Evolutionary conservation across 1,140 invertebrate species (phyloP).

Genomic region (roundworm (Caenorhabditis elegans)): WBcel235 BX284602.5:3420001-3420500

Average conservation of each 20-base stretch:
- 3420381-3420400: neutral
- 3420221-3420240: neutral
- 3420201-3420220: no score
- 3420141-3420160: no score
- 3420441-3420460: no score
- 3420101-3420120: neutral
- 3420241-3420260: no score
- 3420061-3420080: no score
- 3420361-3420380: neutral
- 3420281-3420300: neutral
- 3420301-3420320: neutral
- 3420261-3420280: neutral
- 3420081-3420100: no score
- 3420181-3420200: no score
- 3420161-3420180: no score
- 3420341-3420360: neutral
- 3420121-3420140: no score
- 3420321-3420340: neutral
- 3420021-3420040: neutral
- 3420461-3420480: neutral
- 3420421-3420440: neutral
- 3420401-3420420: neutral
- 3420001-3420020: neutral
- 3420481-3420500: neutral
- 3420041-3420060: neutral